Evolutionary conservation across 2,888 invertebrate species (phyloP), one percentile per base, ranked within the genome.

Genomic region (Agrochola lychnidis): DNA sequence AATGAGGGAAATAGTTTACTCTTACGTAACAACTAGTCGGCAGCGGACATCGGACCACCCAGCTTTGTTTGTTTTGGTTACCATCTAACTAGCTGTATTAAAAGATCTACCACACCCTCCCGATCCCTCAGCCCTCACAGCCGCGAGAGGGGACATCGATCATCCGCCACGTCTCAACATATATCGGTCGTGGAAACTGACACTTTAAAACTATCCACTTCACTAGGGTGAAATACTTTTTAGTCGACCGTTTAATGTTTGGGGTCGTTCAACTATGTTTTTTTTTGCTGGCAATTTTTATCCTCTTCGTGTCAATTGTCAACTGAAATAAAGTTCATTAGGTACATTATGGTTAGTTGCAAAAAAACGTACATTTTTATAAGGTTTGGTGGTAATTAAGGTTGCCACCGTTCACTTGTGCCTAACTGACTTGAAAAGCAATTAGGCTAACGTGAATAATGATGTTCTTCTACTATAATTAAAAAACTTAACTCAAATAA

Each of bases 31-130:
- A 85, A 81, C 81, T 82, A 82, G 75, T 75, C 89, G 87, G 84
- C 89, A 84, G 87, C 83, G 86, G 84, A 79, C 80, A 80, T 82
- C 76, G 87, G 94, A 92, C 94, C 94, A 93, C 93, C 94, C 93
- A 85, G 91, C 80, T 90, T 88, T 92, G 91, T 93, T 93, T 93
- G 93, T 93, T 93, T 93, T 92, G 91, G 89, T 91, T 91, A 88
- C 87, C 82, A 81, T 87, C 85, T 89, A 89, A 90, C 91, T 88
- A 86, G 88, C 85, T 85, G 81, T 82, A 73, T 87, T 87, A 74
- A 74, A 86, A 86, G 89, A 82, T 67, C 85, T 78, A 53, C 87
- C 79, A 56, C 82, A 78, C 82, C 87, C 85, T 81, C 87, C 90
- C 74, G 81, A 67, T 30, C 74, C 80, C 79, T 51, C 67, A 64